Evolutionary conservation across 2,888 invertebrate genomes (phyloP).

Genomic region (Subacronicta megacephala): DNA sequence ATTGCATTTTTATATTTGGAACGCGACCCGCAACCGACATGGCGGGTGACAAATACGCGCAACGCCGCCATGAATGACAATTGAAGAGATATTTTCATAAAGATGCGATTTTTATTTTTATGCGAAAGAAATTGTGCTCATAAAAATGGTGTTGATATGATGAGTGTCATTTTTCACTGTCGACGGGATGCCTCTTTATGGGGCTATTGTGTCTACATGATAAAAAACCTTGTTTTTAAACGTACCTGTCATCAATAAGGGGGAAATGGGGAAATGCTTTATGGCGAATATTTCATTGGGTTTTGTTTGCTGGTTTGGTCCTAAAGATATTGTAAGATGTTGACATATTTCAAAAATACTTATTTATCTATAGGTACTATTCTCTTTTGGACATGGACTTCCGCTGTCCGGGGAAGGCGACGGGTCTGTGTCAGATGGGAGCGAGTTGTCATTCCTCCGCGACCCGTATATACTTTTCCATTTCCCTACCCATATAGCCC

Average conservation of each 20-base stretch:
- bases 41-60: conserved; percentile 88
- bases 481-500: too few species aligned
- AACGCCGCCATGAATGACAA: conserved; percentile 89
- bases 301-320: conserved; percentile 19
- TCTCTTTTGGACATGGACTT: too few species aligned
- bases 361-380: too few species aligned
- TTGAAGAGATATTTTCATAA: conserved; percentile 89
- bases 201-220: conserved; percentile 82
- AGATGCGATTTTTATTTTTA: conserved; percentile 87
- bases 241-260: conserved; percentile 51
- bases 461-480: too few species aligned
- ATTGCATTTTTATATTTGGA: conserved; percentile 90
- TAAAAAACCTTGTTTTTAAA: conserved; percentile 68
- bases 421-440: too few species aligned
- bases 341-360: background rate
- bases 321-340: conserved; percentile 4
- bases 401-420: too few species aligned
- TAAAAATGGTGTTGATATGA: conserved; percentile 88
- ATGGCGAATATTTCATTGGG: conserved; percentile 31
- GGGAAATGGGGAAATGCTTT: conserved; percentile 44
- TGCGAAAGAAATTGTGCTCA: conserved; percentile 88
- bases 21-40: conserved; percentile 83
- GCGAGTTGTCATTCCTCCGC: too few species aligned
- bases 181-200: conserved; percentile 83
- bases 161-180: conserved; percentile 88